Conservation (phyloP, 2,113 vertebrate species). For the Onychorhynchus coronatus region DNA sequence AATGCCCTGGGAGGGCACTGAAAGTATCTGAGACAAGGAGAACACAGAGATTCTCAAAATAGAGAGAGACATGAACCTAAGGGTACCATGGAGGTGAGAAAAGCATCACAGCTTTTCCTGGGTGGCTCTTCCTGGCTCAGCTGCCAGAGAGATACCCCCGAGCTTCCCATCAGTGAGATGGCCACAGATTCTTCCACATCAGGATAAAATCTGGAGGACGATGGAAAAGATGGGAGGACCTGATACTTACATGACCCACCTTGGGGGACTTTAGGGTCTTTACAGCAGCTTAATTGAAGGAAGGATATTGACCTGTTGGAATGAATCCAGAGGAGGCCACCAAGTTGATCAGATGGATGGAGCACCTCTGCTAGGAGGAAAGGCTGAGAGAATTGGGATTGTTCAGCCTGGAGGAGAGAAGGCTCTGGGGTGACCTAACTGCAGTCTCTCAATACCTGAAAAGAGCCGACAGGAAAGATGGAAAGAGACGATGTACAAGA, state of each 20-base stretch:
- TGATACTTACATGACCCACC: rapidly evolving
- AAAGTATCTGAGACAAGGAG: not conserved
- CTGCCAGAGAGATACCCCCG: rapidly evolving
- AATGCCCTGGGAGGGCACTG: not conserved
- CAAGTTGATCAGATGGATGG: not conserved
- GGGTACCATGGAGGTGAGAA: not conserved
- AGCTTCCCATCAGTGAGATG: not conserved
- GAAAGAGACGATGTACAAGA: not conserved
- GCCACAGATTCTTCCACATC: not conserved
- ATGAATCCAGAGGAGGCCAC: not conserved
- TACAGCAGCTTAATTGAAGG: not conserved
- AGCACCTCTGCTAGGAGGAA: not conserved
- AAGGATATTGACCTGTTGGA: not conserved
- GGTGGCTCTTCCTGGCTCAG: not conserved
- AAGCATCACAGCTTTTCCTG: not conserved
- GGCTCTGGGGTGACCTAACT: not conserved
- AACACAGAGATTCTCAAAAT: rapidly evolving
- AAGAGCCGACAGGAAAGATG: not conserved
- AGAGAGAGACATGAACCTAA: not conserved
- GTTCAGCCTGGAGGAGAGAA: not conserved
- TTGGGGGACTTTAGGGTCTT: not conserved
- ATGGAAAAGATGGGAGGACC: not conserved
- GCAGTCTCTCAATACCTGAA: not conserved
- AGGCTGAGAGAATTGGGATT: not conserved
- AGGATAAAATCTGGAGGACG: not conserved